Evolutionary conservation across 1,140 invertebrate genomes (phyloP).

Genomic region (Drosophila pachea): DNA sequence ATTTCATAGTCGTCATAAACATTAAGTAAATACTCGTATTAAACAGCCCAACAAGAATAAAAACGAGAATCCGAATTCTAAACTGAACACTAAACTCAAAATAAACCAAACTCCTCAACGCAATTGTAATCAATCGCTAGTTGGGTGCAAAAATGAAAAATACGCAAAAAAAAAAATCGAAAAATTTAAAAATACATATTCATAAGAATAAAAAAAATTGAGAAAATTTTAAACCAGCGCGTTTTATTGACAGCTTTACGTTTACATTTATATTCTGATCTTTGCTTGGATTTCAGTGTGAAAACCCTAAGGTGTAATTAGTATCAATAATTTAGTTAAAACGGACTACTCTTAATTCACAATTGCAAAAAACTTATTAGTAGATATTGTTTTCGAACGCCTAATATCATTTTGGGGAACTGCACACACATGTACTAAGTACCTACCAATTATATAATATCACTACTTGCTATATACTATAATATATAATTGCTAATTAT

Average conservation of each 20-base stretch:
- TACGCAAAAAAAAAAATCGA: constrained; percentile 31
- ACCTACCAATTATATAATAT: constrained; percentile 39
- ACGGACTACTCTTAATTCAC: constrained; percentile 22
- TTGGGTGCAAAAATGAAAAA: constrained; percentile 48
- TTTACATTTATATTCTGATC: too few relatives aligned
- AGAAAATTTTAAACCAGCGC: constrained; percentile 62
- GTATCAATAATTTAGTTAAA: constrained; percentile 11
- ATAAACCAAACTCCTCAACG: constrained; percentile 38
- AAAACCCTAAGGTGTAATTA: background rate
- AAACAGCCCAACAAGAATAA: constrained; percentile 24
- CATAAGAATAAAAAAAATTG: constrained; percentile 74
- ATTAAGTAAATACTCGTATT: constrained; percentile 64
- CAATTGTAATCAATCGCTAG: constrained; percentile 59
- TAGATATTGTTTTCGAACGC: background rate
- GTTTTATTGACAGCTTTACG: constrained; percentile 34
- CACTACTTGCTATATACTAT: constrained; percentile 22
- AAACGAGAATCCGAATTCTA: constrained; percentile 52
- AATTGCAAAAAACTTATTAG: constrained; percentile 22
- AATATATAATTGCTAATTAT: constrained; percentile 16
- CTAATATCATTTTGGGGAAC: constrained; percentile 6
- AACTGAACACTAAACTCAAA: constrained; percentile 41
- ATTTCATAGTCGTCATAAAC: constrained; percentile 75
- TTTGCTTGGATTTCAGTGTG: too few relatives aligned
- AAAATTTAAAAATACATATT: constrained; percentile 56
- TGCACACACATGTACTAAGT: constrained; percentile 45